Base-by-base conservation (phyloP, 2,888 invertebrate species). In the Scaptomyza caliginosa region DNA sequence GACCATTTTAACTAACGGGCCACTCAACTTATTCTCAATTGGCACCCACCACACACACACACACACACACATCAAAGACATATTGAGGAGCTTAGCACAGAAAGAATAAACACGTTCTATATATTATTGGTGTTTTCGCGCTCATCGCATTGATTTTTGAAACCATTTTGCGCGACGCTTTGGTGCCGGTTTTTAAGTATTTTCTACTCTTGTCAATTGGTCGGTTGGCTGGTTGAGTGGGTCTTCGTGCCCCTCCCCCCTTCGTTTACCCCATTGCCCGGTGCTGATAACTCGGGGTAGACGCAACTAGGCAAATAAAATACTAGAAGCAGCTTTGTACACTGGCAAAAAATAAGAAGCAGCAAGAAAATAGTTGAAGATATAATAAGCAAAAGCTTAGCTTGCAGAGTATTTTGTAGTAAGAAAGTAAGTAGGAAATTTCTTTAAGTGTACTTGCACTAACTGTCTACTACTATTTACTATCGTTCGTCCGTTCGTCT, bases 91-190 rank as follows among this genome's bases (percentile, higher is more conserved):
- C 87, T 82, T 82, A 87, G 62, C 81, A 85, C 70, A 82, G 79
- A 87, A 79, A 87, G 30, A 45, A 28, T 83, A 85, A 75, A 83
- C 84, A 77, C 81, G 88, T 86, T 80, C 88, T 76, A 86, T 83
- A 79, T 88, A 16, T 30, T 26, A n/a, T n/a, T n/a, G n/a, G n/a
- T n/a, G n/a, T 28, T 32, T 74, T 26, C 17, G 23, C 43, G n/a
- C 73, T 58, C 66, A 66, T 73, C 81, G 77, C 81, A 88, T 88
- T 83, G 89, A 88, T 88, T 88, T 88, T 89, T 71, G 88, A 88
- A 88, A 84, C 88, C 88, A 84, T 88, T 88, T 81, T 68, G 68
- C 74, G 72, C 82, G 75, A 75, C 67, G 83, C 73, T 77, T 68
- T 76, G 85, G 63, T 74, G 80, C 60, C 63, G 55, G 65, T 69